phyloP scores from a whole-genome alignment of 2,113 vertebrate species.

The Engraulis encrasicolus region DNA sequence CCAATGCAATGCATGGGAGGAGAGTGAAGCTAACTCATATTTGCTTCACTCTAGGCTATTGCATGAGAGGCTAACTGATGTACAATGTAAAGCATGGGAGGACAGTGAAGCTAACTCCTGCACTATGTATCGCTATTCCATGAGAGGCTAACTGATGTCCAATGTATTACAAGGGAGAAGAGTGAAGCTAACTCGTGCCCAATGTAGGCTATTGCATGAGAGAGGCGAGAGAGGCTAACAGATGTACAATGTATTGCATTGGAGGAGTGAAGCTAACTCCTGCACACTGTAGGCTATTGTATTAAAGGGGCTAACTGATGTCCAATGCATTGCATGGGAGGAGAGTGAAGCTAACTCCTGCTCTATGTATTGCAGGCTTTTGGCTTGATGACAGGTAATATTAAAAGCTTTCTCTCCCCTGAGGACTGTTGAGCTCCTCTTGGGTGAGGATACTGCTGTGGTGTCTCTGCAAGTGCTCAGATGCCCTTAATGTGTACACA shows the following conservation, averaged over 20 bases:
- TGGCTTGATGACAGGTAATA: not conserved
- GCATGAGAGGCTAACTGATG: too few species aligned
- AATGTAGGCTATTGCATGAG: not conserved
- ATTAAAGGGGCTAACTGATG: too few species aligned
- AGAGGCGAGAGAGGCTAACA: not conserved
- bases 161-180: too few species aligned
- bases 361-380: not conserved
- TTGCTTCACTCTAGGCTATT: too few species aligned
- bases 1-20: too few species aligned
- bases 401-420: not conserved
- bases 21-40: too few species aligned
- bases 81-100: not conserved
- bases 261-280: not conserved
- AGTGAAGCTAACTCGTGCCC: too few species aligned
- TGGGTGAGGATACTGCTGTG: not conserved
- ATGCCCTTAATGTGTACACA: not conserved
- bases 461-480: not conserved
- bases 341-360: not conserved
- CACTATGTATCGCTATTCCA: too few species aligned
- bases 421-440: not conserved
- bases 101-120: not conserved
- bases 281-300: too few species aligned
- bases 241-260: not conserved
- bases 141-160: too few species aligned
- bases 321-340: too few species aligned